These are phyloP conservation scores for Sebastes kiyomatsui DNA, from an alignment of 2,797 vertebrate species.

Conservation along the genomic window DNA sequence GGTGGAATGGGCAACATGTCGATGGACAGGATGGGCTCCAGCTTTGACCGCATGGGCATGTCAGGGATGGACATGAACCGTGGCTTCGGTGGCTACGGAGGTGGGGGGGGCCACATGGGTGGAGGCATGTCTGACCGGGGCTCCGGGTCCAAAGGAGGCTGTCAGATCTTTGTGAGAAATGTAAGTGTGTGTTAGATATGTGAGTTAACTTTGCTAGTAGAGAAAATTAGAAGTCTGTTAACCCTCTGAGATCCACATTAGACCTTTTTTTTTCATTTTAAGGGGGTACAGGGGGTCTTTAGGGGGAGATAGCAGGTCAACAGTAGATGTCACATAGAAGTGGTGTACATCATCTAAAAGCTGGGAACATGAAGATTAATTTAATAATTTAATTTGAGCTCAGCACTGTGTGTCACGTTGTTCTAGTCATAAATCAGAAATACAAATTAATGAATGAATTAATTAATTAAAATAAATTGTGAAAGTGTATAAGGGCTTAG, in stretches of 20 bases:
- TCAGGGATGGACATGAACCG: constrained; percentile 92
- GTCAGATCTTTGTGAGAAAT: constrained; percentile 99
- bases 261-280: not conserved
- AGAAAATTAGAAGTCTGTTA: not conserved
- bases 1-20: constrained; percentile 92
- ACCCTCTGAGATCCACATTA: too few relatives aligned
- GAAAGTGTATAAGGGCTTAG: too few relatives aligned
- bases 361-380: too few relatives aligned
- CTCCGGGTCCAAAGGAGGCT: constrained; percentile 91
- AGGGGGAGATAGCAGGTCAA: too few relatives aligned
- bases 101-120: constrained; percentile 87
- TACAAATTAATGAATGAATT: too few relatives aligned
- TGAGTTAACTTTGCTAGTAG: not conserved
- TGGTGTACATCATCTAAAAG: too few relatives aligned
- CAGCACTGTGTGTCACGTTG: too few relatives aligned
- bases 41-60: constrained; percentile 91
- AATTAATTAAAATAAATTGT: too few relatives aligned
- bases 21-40: constrained; percentile 93
- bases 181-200: constrained; percentile 79
- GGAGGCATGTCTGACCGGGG: constrained; percentile 89
- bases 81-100: constrained; percentile 86
- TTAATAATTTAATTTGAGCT: too few relatives aligned
- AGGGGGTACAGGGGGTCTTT: too few relatives aligned
- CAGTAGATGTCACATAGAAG: too few relatives aligned
- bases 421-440: too few relatives aligned